Evolutionary conservation across 2,888 invertebrate species (phyloP), one percentile per base, ranked within the genome.

Genomic region (Watsonalla cultraria): DNA sequence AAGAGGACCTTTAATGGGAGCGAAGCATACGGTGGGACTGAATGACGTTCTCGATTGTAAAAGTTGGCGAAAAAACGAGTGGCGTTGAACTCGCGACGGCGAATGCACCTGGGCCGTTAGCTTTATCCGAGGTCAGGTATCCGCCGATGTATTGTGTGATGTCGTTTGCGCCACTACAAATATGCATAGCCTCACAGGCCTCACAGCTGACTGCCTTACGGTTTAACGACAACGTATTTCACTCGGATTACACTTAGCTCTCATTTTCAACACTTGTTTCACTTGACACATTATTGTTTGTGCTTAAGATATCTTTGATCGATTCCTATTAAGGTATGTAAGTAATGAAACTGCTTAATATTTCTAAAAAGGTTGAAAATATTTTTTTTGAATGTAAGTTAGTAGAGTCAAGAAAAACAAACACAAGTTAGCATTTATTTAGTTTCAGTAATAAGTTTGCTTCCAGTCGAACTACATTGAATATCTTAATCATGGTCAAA

Each of bases 81-180:
- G 86, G 64, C 84, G 76, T 82, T 87, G 86, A 88, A 85, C 87
- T 65, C 78, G 68, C 59, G 55, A 59, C 74, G 72, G 82, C 79
- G 75, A 79, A 76, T 87, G 86, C 87, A 88, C 70, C 67, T 76
- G 61, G 61, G 74, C 85, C 85, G 86, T 85, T 86, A 84, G 72
- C 76, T 78, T 77, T 84, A 77, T 55, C 86, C 86, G 84, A 89
- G 87, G 87, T 86, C 88, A 86, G 84, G 82, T 74, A 74, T 72
- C 74, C 70, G 70, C 69, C 61, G 69, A 53, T 55, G 57, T 66
- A 61, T 57, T 63, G 57, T 67, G 66, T 59, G 57, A 61, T 65
- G 66, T 60, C 59, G 63, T 60, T 59, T 60, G 63, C 60, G 6
- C 62, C 58, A 57, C 60, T 64, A 64, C 59, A 72, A 74, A 74